Evolutionary conservation across 1,140 invertebrate species (phyloP), one percentile per base, ranked within the genome.

Genomic region (Leptinotarsa texana): DNA sequence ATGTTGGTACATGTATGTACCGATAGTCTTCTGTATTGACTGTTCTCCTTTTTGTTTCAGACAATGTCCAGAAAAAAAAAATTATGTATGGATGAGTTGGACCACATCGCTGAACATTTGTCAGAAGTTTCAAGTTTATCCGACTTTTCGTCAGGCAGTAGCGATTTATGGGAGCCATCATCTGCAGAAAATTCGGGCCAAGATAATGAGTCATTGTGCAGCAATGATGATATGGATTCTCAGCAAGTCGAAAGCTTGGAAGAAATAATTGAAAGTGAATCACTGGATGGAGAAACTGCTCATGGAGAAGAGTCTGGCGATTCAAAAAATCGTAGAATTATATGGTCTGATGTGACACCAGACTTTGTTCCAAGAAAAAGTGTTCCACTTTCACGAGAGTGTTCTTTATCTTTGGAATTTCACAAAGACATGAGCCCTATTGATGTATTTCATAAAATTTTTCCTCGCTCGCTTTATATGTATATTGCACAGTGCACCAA

Each of bases 1-100:
- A 62, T 62, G 57, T 62, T 21, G 57, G 57, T 62, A 62, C 57
- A 11, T 27, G 57, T 62, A 62, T 62, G 57, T 62, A 62, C 57
- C 57, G 57, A 62, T 62, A 62, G 57, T 62, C 57, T 62, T 62
- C 57, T 62, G 57, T 62, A 62, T 62, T 62, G 57, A 62, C 57
- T 62, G 17, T 62, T 17, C 17, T 8, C 18, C 18, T 62, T 62
- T 62, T 62, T 62, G 57, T 62, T 62, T 62, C 57, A 61, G 57
- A 61, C 57, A 17, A 62, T 62, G 57, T 17, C 18, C 57, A 17
- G 18, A 62, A 62, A 62, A 62, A 62, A 62, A n/a, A 62, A 62
- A 62, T 17, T 6, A 17, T n/a, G 57, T 62, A 62, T 62, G 57
- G 21, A 62, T 62, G 21, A 21, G 57, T n/a, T 62, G 57, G 57